These are phyloP conservation scores for Tokudaia tokunoshimensis DNA, from an alignment of 2,797 vertebrate genomes.

Conservation along the genomic window DNA sequence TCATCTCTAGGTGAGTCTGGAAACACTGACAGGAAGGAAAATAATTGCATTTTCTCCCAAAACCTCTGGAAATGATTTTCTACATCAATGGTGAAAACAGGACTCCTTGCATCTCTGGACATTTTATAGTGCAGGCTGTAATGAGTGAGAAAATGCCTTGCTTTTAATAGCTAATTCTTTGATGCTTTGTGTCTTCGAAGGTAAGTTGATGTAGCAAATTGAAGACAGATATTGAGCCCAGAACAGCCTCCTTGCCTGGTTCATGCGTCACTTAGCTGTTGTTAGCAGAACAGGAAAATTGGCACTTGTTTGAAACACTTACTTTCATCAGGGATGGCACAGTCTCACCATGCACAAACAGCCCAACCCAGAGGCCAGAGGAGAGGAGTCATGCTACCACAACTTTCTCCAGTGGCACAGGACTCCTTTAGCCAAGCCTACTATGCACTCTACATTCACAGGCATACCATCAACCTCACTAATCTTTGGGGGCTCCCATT, in stretches of 20 bases:
- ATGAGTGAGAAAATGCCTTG: conserved; percentile 76
- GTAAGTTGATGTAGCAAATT: conserved; percentile 63
- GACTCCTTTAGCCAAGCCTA: neutral
- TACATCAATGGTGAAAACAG: conserved; percentile 68
- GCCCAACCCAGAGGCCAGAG: neutral
- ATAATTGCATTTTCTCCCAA: conserved; percentile 73
- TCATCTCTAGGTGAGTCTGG: conserved; percentile 59
- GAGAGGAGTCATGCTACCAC: neutral
- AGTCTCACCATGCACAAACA: neutral
- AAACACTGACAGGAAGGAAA: conserved; percentile 66
- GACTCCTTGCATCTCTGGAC: conserved; percentile 64
- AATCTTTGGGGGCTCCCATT: no score
- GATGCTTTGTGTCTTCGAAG: conserved; percentile 59
- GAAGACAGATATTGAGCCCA: neutral
- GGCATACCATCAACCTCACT: accelerated
- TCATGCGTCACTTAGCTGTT: conserved; percentile 6
- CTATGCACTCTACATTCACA: no score
- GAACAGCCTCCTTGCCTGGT: conserved; percentile 33
- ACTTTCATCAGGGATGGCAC: neutral
- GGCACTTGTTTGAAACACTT: neutral
- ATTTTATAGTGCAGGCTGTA: conserved; percentile 67
- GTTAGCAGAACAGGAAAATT: conserved; percentile 31
- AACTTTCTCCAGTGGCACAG: neutral
- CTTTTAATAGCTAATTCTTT: conserved; percentile 77
- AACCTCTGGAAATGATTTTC: conserved; percentile 54